These are phyloP conservation scores for Lacerta bilineata DNA, from an alignment of 2,797 vertebrate genomes.

Conservation along the genomic window DNA sequence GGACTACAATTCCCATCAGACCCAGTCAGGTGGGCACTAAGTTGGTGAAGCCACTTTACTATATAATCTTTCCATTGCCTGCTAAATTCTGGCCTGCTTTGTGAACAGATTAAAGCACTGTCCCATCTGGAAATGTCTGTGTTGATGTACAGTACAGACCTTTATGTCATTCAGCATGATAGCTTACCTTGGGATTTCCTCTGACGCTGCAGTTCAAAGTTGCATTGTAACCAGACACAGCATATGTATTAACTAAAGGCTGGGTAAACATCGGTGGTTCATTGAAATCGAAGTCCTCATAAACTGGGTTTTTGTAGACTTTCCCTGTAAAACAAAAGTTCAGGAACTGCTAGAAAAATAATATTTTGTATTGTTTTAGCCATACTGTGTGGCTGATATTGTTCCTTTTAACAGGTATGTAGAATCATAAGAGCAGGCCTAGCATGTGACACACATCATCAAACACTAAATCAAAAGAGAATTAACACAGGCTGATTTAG, in stretches of 20 bases:
- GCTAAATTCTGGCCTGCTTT: background rate
- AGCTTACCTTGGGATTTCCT: constrained; percentile 93
- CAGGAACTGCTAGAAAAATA: background rate
- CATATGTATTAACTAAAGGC: constrained; percentile 92
- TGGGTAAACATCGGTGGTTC: constrained; percentile 95
- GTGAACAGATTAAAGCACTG: background rate
- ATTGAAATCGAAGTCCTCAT: constrained; percentile 89
- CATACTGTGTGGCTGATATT: background rate
- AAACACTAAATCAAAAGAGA: background rate
- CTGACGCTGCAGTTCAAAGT: constrained; percentile 97
- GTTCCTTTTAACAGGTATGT: background rate
- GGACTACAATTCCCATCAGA: too few relatives aligned
- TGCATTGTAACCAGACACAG: constrained; percentile 94
- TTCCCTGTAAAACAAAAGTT: constrained; percentile 80
- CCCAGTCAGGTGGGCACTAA: too few relatives aligned
- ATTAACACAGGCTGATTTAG: background rate
- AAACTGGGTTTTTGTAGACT: constrained; percentile 91
- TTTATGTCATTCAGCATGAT: accelerated
- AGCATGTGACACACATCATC: background rate
- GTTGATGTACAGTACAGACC: background rate
- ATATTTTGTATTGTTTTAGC: background rate
- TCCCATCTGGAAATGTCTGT: background rate
- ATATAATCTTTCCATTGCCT: background rate
- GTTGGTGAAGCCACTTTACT: background rate
- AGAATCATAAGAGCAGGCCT: background rate